phyloP scores from a whole-genome alignment of 2,888 invertebrate genomes.

The Aphidius colemani region DNA sequence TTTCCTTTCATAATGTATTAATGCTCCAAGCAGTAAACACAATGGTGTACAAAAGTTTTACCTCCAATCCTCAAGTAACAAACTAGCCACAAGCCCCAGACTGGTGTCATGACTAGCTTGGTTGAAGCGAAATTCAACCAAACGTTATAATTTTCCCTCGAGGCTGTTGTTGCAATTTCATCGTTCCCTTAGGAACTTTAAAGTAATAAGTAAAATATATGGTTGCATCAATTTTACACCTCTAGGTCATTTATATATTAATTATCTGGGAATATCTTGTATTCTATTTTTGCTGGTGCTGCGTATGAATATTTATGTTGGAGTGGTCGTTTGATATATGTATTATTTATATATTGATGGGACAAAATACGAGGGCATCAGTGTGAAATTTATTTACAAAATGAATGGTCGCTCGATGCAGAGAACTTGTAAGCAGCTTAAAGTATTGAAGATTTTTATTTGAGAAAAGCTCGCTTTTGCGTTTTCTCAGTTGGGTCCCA shows the following conservation, averaged over 20 bases:
- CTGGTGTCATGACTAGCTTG: constrained; percentile 15
- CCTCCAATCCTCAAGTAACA: constrained; percentile 25
- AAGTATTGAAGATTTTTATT: constrained; percentile 12
- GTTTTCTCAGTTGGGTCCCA: neutral
- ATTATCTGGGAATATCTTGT: no score
- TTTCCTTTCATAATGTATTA: constrained; percentile 33
- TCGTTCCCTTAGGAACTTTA: neutral
- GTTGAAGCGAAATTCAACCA: neutral
- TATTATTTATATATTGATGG: no score
- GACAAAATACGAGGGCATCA: neutral
- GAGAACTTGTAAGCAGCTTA: constrained; percentile 16
- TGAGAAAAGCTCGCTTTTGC: neutral
- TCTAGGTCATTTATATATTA: no score
- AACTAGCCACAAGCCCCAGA: constrained; percentile 28
- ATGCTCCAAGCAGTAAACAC: constrained; percentile 28
- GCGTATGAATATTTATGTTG: no score
- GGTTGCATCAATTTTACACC: no score
- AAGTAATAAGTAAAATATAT: no score
- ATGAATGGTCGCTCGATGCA: neutral
- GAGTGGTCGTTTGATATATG: no score
- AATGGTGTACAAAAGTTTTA: constrained; percentile 33
- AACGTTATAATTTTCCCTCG: constrained; percentile 5
- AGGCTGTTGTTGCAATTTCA: constrained; percentile 17
- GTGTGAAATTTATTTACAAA: neutral
- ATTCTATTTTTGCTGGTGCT: no score